Base-by-base conservation (phyloP, 2,888 invertebrate species). In the Ceratothoa steindachneri region DNA sequence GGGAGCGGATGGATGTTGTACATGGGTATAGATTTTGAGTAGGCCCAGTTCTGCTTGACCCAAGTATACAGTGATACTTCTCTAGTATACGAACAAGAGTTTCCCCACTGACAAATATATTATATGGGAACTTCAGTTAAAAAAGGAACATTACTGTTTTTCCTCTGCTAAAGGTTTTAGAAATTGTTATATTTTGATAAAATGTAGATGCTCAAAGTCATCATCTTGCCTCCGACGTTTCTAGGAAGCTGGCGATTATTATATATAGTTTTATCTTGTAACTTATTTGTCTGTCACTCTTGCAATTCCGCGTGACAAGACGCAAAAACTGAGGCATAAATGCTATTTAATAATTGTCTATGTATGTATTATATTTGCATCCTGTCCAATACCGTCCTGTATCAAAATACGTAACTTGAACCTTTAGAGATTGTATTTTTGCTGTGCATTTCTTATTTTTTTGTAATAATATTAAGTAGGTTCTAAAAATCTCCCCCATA, bases 31-130 rank as follows among this genome's bases (percentile, higher is more conserved):
- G 27, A 22, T 60, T 60, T 60, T 53, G 55, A 73, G 78, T 78
- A 73, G 75, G 73, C 75, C 78, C 60, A 75, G 75, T 73, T 78
- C 75, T 73, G 73, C 75, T 75, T 75, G 74, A 74, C 78, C 75
- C 74, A 79, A 79, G 79, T 79, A 79, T 76, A 76, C 76, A 79
- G 76, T 79, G 76, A 79, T 79, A 79, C 73, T 79, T 76, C 79
- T 79, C 73, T 76, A 79, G 79, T 79, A 79, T 79, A 79, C 79
- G 79, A 77, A 73, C 71, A 77, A 77, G 75, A 76, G 75, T 76
- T 79, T 76, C 75, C 74, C 68, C 74, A 79, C 73, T 76, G 74
- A 79, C 75, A 79, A 79, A 73, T 75, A 74, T 71, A 24, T 60
- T 24, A 22, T 22, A 60, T 24, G 60, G 60, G 60, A 60, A 60